Evolutionary conservation across 1,140 invertebrate genomes (phyloP).

Genomic region (Marisa cornuarietis): DNA sequence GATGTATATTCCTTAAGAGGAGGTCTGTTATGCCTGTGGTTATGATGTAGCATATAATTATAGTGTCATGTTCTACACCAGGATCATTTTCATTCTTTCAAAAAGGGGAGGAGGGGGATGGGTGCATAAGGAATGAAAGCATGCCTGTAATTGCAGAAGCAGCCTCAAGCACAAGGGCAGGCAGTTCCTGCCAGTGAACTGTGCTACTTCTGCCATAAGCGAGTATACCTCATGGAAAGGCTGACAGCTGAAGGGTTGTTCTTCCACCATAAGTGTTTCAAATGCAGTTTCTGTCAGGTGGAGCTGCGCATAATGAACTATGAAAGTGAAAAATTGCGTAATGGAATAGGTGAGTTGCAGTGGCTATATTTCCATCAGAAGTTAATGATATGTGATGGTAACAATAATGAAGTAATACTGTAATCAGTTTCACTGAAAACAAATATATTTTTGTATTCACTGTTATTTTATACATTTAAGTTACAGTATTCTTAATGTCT

Average conservation of each 20-base stretch:
- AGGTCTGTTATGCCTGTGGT: no score
- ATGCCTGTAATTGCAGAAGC: conserved; percentile 29
- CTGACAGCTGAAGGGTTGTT: conserved; percentile 85
- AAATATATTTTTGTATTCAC: no score
- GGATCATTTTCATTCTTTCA: no score
- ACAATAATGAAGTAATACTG: no score
- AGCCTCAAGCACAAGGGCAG: conserved; percentile 35
- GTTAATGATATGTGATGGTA: no score
- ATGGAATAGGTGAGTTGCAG: conserved; percentile 46
- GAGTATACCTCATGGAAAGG: conserved; percentile 90
- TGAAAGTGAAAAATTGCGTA: conserved; percentile 49
- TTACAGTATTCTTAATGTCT: not conserved
- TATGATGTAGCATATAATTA: no score
- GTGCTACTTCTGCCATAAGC: conserved; percentile 87
- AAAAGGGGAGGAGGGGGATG: no score
- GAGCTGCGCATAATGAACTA: conserved; percentile 72
- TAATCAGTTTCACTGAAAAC: no score
- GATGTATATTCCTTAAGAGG: no score
- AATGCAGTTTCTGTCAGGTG: conserved; percentile 67
- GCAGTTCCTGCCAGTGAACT: conserved; percentile 72
- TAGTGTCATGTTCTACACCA: no score
- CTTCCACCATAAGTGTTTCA: conserved; percentile 76
- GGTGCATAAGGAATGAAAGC: no score
- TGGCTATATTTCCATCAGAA: not conserved
- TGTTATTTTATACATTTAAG: not conserved